Evolutionary conservation across 2,797 vertebrate genomes (phyloP).

Genomic region (Anniella stebbinsi): DNA sequence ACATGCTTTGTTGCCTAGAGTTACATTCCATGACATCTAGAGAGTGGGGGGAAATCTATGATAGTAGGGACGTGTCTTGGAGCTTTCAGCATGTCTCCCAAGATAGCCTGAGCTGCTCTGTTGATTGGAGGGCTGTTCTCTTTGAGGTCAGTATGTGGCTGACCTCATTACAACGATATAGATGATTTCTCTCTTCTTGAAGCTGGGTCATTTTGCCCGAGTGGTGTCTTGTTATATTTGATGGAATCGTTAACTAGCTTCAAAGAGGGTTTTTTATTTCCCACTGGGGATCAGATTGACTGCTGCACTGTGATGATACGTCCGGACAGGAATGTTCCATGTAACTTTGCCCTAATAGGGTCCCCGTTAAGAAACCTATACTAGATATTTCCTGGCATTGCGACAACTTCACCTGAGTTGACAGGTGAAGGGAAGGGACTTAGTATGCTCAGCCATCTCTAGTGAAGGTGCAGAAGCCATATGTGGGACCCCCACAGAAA

Average conservation of each 20-base stretch:
- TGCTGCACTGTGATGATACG: no score
- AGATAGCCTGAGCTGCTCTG: not conserved
- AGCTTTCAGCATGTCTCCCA: not conserved
- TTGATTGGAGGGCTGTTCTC: not conserved
- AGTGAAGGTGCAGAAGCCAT: no score
- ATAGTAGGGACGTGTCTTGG: not conserved
- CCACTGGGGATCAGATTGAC: no score
- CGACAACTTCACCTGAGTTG: not conserved
- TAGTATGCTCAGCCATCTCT: no score
- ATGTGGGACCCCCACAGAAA: no score
- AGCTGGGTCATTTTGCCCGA: no score
- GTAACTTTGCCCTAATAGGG: not conserved
- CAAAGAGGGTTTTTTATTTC: no score
- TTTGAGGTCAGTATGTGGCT: no score
- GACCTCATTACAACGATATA: no score
- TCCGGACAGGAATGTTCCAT: not conserved
- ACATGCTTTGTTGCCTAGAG: not conserved
- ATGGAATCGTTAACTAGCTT: not conserved
- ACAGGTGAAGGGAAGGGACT: no score
- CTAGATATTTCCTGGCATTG: not conserved
- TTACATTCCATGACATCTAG: not conserved
- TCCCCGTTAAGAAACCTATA: not conserved
- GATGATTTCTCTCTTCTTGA: no score
- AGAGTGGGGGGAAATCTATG: not conserved
- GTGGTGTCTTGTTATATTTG: not conserved